Base-by-base conservation (phyloP, 1,140 invertebrate genomes). In the Oedothorax gibbosus region DNA sequence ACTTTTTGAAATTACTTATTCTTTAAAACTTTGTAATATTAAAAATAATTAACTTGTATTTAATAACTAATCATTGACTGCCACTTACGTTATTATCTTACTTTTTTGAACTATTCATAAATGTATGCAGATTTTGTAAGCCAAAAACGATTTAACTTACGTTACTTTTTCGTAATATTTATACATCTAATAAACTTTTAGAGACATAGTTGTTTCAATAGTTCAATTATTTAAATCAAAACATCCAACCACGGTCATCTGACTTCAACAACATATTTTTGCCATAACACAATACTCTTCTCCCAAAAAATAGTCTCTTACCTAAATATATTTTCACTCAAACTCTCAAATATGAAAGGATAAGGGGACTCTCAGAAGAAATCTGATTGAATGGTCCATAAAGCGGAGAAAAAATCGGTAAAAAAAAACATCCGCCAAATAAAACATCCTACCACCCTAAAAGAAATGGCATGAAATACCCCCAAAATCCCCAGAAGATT, bases 321-420 rank as follows among this genome's bases (percentile, higher is more conserved):
- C 57, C 4, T 60, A 60, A 60, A 60, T 14, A 60, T 60, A 60
- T n/a, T 0, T 11, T 60, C 57, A 57, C n/a, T 11, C 12, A 60
- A 60, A 14, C n/a, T 60, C 21, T 71, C 54, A n/a, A 53, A 10
- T 7, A 18, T 15, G 11, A 56, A 54, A 68, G 54, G 57, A 7
- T 10, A 50, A 14, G 21, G 20, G 69, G 54, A 49, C 68, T 80
- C 64, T 80, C 65, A 56, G 18, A 18, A 79, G 77, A 81, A 81
- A 81, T 69, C 77, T 71, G 54, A 81, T 81, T 81, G 78, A 81
- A 68, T 71, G 54, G 54, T 50, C 49, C 62, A 62, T 11, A 18
- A n/a, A 79, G 20, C 62, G n/a, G 71, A 69, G 35, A 78, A 66
- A 66, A n/a, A n/a, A 79, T 21, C 20, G 7, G 35, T 50, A 66